phyloP scores from a whole-genome alignment of 2,888 invertebrate species.

The Griposia aprilina region DNA sequence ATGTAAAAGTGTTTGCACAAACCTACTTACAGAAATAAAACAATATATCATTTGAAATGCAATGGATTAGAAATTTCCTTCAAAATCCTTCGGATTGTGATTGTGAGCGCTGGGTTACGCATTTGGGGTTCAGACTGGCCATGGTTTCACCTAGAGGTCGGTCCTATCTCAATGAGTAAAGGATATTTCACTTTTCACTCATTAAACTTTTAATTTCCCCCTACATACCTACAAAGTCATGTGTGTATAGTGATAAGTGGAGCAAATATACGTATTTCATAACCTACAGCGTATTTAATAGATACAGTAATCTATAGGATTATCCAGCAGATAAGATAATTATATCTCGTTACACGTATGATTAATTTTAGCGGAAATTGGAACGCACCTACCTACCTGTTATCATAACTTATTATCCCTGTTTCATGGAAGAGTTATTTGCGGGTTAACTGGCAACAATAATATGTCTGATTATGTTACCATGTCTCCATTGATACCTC shows the following conservation, averaged over 20 bases:
- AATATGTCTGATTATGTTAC: not conserved
- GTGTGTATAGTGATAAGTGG: slow-evolving; percentile 10
- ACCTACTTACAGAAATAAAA: no score
- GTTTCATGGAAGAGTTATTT: not conserved
- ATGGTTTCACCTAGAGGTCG: no score
- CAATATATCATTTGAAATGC: no score
- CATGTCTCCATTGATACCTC: not conserved
- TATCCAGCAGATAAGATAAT: slow-evolving; percentile 43
- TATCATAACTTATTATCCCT: not conserved
- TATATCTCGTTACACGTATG: not conserved
- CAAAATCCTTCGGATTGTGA: no score
- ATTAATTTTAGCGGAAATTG: slow-evolving; percentile 3
- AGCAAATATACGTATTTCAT: slow-evolving; percentile 36
- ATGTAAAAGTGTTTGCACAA: no score
- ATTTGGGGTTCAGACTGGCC: no score
- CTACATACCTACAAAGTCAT: not conserved
- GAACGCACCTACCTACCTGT: not conserved
- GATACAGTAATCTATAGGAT: slow-evolving; percentile 42
- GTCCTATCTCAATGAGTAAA: not conserved
- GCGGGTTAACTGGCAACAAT: not conserved
- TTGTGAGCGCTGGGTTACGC: no score
- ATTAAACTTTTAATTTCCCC: not conserved
- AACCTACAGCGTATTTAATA: slow-evolving; percentile 26
- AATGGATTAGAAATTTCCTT: no score
- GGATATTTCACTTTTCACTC: no score